phyloP scores from a whole-genome alignment of 2,113 vertebrate genomes.

The Petaurus breviceps region DNA sequence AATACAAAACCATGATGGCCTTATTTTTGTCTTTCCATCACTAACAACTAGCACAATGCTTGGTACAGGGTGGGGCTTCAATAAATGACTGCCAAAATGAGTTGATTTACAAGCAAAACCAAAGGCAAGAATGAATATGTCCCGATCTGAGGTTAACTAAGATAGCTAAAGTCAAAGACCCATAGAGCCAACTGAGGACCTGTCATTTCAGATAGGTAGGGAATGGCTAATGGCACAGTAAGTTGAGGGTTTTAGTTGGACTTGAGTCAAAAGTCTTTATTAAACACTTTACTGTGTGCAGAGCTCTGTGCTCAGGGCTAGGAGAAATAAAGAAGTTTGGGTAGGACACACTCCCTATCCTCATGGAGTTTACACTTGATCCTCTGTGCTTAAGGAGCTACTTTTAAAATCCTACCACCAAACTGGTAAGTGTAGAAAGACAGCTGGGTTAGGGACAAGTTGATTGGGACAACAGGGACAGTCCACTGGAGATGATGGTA shows the following conservation, averaged over 20 bases:
- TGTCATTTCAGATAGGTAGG: neutral
- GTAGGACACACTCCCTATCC: neutral
- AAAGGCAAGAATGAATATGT: neutral
- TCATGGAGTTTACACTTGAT: neutral
- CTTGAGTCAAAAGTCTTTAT: neutral
- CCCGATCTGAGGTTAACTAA: neutral
- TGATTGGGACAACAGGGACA: too few relatives aligned
- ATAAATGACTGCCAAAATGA: neutral
- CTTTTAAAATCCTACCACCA: neutral
- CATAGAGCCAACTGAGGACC: neutral
- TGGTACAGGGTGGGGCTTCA: neutral
- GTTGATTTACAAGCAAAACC: neutral
- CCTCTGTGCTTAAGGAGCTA: neutral
- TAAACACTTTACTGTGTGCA: neutral
- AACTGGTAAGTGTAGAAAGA: neutral
- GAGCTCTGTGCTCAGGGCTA: neutral
- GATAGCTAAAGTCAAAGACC: neutral
- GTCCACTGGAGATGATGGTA: neutral
- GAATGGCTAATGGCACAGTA: neutral
- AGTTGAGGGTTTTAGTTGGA: neutral
- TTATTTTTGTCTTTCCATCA: neutral
- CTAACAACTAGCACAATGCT: neutral
- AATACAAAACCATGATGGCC: neutral
- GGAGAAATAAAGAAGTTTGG: neutral
- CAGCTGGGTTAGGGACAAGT: too few relatives aligned